Percentiles rank a stretch among this genome's conserved stretches.
These are phyloP conservation scores for Pterocles gutturalis DNA, from an alignment of 2,113 vertebrate genomes.

Conservation along the genomic window DNA sequence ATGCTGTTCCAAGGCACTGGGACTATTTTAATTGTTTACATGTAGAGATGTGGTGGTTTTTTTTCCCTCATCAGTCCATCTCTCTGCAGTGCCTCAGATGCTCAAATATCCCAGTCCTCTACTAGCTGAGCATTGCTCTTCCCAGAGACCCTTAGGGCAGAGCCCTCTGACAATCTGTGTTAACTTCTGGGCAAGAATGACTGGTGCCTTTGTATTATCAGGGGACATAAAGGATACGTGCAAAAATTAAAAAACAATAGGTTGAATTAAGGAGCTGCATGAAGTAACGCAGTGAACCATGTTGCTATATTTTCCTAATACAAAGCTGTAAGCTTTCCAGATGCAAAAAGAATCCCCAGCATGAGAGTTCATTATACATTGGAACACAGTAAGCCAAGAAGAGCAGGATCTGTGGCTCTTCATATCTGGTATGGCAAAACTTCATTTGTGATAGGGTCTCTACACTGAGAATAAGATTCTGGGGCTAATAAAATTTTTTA, in stretches of 20 bases:
- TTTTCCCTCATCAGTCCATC: neutral
- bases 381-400: neutral
- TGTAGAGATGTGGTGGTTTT: neutral
- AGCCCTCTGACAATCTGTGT: neutral
- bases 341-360: neutral
- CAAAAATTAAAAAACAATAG: neutral
- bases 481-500: neutral
- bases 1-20: neutral
- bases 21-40: neutral
- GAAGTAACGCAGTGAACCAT: neutral
- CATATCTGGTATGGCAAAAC: neutral
- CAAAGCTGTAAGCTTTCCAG: neutral
- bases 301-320: neutral
- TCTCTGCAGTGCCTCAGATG: neutral
- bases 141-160: accelerated
- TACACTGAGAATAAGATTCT: neutral
- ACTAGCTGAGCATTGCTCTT: neutral
- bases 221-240: neutral
- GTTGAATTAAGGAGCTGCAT: neutral
- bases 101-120: neutral
- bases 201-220: neutral
- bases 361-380: neutral
- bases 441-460: neutral
- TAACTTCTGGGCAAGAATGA: neutral
- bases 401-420: neutral